A percentile compares a stretch with the other conserved stretches of the same genome.
Conservation (phyloP, 2,888 invertebrate species). For the Stenodera caucasica region DNA sequence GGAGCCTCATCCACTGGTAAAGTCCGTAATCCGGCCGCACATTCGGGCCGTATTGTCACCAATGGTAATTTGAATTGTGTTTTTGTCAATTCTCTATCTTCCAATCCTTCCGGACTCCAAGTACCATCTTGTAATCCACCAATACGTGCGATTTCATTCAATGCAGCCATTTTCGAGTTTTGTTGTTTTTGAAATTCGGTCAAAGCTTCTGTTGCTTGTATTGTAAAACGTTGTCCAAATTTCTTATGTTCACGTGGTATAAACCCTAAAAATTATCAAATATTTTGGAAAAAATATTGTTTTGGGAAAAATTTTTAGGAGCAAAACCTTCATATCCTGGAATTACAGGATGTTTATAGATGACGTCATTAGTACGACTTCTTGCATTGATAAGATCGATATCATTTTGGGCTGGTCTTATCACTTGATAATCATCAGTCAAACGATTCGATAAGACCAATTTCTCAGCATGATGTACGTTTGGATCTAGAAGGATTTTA, state of each 20-base stretch:
- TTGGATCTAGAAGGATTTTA: conserved; percentile 73
- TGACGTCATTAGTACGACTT: conserved; percentile 66
- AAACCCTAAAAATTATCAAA: conserved; percentile 60
- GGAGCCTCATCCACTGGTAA: conserved; percentile 64
- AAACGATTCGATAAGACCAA: conserved; percentile 67
- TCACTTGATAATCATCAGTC: conserved; percentile 67
- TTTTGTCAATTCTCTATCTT: conserved; percentile 68
- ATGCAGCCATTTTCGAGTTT: conserved; percentile 61
- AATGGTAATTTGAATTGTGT: conserved; percentile 72
- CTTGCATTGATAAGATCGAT: conserved; percentile 68
- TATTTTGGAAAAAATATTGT: too few relatives aligned
- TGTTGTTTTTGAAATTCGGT: conserved; percentile 71
- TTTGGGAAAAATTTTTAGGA: too few relatives aligned
- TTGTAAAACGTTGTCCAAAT: conserved; percentile 72
- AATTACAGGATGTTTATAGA: conserved; percentile 72
- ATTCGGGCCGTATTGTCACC: conserved; percentile 68
- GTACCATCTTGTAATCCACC: conserved; percentile 65
- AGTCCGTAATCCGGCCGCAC: conserved; percentile 65
- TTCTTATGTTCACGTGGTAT: conserved; percentile 68
- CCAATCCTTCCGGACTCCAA: conserved; percentile 64
- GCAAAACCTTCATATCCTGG: conserved; percentile 72
- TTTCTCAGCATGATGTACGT: conserved; percentile 71
- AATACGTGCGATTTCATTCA: conserved; percentile 62
- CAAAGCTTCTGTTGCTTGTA: conserved; percentile 72
- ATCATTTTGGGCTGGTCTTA: conserved; percentile 66